A percentile compares a stretch with the other conserved stretches of the same genome.
Evolutionary conservation across 2,797 vertebrate species (phyloP).

Genomic region (Lophotriccus pileatus): DNA sequence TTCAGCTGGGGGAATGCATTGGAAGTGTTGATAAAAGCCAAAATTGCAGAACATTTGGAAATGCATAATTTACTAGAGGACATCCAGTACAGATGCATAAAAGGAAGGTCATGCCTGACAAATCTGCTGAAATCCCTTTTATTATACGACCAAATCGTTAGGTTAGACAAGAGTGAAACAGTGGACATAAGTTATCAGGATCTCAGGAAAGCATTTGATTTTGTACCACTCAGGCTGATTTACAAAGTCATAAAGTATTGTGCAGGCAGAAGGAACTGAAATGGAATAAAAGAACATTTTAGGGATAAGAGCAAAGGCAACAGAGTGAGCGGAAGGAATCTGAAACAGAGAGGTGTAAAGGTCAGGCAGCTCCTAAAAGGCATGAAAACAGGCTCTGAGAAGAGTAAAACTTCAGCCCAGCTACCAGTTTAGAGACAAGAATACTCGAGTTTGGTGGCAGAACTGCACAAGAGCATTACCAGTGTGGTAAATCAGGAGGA

Average conservation of each 20-base stretch:
- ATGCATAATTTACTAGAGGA: slow-evolving; percentile 74
- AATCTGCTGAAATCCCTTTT: slow-evolving; percentile 73
- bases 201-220: slow-evolving; percentile 69
- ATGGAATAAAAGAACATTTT: slow-evolving; percentile 37
- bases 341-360: slow-evolving; percentile 1
- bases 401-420: neutral
- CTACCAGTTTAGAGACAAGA: neutral
- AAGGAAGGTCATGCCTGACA: slow-evolving; percentile 72
- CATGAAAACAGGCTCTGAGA: neutral
- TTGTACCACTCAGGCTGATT: slow-evolving; percentile 60
- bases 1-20: slow-evolving; percentile 31
- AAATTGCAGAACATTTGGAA: slow-evolving; percentile 67
- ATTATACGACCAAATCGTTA: slow-evolving; percentile 70
- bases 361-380: neutral
- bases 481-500: neutral
- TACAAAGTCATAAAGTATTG: slow-evolving; percentile 62
- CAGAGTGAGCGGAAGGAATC: neutral
- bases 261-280: slow-evolving; percentile 10
- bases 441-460: neutral
- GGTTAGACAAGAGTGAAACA: slow-evolving; percentile 65
- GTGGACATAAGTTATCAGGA: slow-evolving; percentile 64
- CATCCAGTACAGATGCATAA: slow-evolving; percentile 68
- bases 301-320: neutral
- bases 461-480: neutral
- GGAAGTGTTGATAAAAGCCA: slow-evolving; percentile 63